Percentiles rank a stretch among this genome's conserved stretches.
phyloP scores from a whole-genome alignment of 2,888 invertebrate species.

The Sesamia inferens region DNA sequence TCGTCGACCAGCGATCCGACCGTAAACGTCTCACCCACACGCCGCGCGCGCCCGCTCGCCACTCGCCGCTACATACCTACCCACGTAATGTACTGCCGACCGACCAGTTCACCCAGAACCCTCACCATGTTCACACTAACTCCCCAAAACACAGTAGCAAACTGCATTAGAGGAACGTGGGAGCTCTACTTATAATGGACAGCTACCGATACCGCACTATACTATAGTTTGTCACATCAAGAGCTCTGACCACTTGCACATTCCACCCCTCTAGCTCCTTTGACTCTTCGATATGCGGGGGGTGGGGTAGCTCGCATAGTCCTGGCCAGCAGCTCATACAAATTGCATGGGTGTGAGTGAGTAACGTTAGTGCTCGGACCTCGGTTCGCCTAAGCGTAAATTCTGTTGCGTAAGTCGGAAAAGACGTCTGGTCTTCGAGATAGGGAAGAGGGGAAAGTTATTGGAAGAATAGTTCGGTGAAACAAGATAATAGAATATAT shows the following conservation, averaged over 20 bases:
- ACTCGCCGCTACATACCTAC: constrained; percentile 85
- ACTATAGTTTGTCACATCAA: constrained; percentile 86
- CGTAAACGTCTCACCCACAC: constrained; percentile 90
- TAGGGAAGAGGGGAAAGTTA: constrained; percentile 79
- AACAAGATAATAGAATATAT: constrained; percentile 73
- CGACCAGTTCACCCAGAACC: constrained; percentile 71
- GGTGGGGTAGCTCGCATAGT: constrained; percentile 69
- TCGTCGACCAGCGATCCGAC: constrained; percentile 88
- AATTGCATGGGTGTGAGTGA: constrained; percentile 88
- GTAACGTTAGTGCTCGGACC: constrained; percentile 86
- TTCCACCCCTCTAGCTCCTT: constrained; percentile 77
- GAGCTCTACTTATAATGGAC: constrained; percentile 72
- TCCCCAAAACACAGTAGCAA: constrained; percentile 39
- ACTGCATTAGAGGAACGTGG: constrained; percentile 62
- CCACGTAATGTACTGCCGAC: constrained; percentile 80
- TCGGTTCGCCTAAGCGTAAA: constrained; percentile 88
- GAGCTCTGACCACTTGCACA: constrained; percentile 84
- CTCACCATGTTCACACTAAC: constrained; percentile 64
- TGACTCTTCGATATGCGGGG: constrained; percentile 68
- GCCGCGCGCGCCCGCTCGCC: constrained; percentile 86
- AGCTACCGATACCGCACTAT: constrained; percentile 85
- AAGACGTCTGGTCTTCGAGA: constrained; percentile 86
- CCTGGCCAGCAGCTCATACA: constrained; percentile 79
- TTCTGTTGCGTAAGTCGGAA: constrained; percentile 89
- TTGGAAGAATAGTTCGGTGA: constrained; percentile 76